Conservation (phyloP, 2,888 invertebrate species). For the Phorcus lineatus region DNA sequence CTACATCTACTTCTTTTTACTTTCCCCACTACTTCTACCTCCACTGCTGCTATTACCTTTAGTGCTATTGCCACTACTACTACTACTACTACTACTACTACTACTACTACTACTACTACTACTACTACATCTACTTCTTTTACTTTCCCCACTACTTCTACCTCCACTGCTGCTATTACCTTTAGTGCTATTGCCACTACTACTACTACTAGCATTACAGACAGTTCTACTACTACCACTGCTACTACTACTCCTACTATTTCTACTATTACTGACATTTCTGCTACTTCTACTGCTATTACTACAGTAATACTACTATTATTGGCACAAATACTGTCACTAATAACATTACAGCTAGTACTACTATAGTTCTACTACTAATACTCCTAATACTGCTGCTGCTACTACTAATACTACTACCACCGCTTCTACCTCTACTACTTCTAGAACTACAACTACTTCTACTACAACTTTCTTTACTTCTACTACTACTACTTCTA, state of each 20-base stretch:
- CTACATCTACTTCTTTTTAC: no score
- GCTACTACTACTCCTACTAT: background rate
- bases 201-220: background rate
- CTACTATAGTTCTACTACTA: no score
- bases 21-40: background rate
- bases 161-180: background rate
- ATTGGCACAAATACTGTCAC: background rate
- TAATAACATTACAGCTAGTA: background rate
- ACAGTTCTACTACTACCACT: background rate
- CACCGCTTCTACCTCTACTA: no score
- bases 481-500: no score
- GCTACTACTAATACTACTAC: no score
- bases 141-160: no score
- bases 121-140: no score
- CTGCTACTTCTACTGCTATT: background rate
- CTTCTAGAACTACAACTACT: no score
- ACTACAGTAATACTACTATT: no score
- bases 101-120: background rate
- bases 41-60: background rate
- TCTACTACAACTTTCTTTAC: no score
- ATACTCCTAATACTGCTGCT: no score
- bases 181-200: background rate
- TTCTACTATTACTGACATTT: background rate
- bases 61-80: background rate
- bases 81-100: background rate